Conservation (phyloP, 2,888 invertebrate species). For the Serripes groenlandicus region DNA sequence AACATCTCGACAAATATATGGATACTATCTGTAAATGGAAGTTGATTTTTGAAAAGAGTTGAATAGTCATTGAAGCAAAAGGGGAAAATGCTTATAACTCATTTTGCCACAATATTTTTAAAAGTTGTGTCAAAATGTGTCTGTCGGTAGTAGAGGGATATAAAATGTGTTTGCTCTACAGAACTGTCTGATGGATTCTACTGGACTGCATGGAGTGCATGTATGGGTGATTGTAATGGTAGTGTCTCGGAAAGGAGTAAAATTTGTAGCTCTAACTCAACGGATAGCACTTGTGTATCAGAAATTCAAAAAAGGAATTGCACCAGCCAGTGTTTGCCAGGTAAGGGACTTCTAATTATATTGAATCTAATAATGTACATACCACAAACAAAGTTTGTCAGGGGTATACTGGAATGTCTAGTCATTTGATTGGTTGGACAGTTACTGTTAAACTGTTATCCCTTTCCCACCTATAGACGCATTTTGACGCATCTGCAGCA, state of each 20-base stretch:
- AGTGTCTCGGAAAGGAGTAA: not conserved
- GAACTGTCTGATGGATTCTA: not conserved
- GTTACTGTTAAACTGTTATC: not conserved
- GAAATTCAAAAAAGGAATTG: not conserved
- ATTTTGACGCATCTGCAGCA: too few relatives aligned
- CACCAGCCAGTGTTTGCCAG: not conserved
- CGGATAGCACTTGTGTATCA: not conserved
- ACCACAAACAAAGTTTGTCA: not conserved
- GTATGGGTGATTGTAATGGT: not conserved
- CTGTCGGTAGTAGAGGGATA: not conserved
- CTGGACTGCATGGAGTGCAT: conserved; percentile 17
- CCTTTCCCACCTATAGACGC: too few relatives aligned
- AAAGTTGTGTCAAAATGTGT: not conserved
- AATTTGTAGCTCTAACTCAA: not conserved
- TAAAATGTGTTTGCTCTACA: not conserved
- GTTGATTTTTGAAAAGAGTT: not conserved
- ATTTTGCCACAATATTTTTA: not conserved
- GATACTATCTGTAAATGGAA: too few relatives aligned
- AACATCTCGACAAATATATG: too few relatives aligned
- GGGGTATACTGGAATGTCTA: not conserved
- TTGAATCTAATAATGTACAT: not conserved
- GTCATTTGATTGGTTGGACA: not conserved
- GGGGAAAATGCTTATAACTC: not conserved
- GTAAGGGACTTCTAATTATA: not conserved
- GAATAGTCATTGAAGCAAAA: not conserved